Base-by-base conservation (phyloP, 2,888 invertebrate genomes). In the Xestoiulus laeticollis region DNA sequence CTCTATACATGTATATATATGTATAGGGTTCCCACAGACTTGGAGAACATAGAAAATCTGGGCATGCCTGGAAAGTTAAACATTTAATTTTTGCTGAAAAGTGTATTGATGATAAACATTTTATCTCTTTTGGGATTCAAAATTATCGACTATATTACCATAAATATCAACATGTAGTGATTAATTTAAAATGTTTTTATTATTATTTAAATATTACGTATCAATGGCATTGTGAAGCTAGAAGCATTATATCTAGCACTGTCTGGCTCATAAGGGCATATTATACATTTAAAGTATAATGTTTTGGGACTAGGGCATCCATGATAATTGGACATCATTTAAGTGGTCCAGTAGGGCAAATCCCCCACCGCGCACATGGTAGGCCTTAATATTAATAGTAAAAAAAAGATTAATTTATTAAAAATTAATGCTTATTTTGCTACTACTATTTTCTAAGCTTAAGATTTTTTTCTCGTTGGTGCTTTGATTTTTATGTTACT, bases 291-390 rank as follows among this genome's bases (percentile, higher is more conserved):
- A 53, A 68, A 1, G 68, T 68, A 68, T 68, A 68, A 59, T 59
- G 68, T 68, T 68, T 48, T 68, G 68, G 68, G 68, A 68, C 68
- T 68, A 26, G 68, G 68, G 68, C 68, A 68, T 68, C 68, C 68
- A 68, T 68, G 68, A 68, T 68, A 68, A 26, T 26, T 68, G 68
- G 26, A 26, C 68, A 68, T 68, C 68, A 68, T 68, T 68, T 26
- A 59, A n/a, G 22, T n/a, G 26, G 68, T 68, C 26, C 68, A 68
- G 68, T 68, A 68, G 68, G 68, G 68, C 68, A 68, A n/a, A 68
- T 26, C 68, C 68, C 68, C 68, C 59, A 68, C 68, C 68, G 68
- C 68, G 68, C 68, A 68, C 68, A 68, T 68, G 68, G 68, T 68
- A 68, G 59, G 68, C 68, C 68, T n/a, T 68, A 68, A 68, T 68